A percentile compares a stretch with the other conserved stretches of the same genome.
Conservation (phyloP, 2,797 vertebrate species). For the Poecilia wingei region DNA sequence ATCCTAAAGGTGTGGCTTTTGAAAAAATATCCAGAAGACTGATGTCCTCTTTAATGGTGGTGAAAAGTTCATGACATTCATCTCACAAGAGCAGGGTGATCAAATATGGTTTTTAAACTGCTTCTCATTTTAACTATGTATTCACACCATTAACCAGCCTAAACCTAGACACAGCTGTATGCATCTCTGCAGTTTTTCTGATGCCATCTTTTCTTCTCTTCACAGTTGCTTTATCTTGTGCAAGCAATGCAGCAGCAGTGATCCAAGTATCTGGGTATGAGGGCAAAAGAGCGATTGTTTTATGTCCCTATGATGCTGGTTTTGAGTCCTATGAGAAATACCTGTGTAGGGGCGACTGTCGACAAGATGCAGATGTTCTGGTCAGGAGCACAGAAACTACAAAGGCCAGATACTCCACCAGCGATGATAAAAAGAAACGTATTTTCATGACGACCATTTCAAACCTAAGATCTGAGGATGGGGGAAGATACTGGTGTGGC, state of each 20-base stretch:
- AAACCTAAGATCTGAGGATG: slow-evolving; percentile 33
- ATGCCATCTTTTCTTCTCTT: background rate
- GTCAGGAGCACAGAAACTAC: slow-evolving; percentile 13
- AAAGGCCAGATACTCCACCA: slow-evolving; percentile 3
- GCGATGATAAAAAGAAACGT: background rate
- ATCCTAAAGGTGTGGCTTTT: too few species aligned
- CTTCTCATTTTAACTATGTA: background rate
- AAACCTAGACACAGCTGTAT: background rate
- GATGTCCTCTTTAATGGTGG: background rate
- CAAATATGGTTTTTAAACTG: background rate
- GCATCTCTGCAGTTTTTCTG: background rate
- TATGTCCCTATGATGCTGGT: background rate
- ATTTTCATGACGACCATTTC: slow-evolving; percentile 45
- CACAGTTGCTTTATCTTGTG: slow-evolving; percentile 28
- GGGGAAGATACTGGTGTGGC: slow-evolving; percentile 31
- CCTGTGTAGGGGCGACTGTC: slow-evolving; percentile 55
- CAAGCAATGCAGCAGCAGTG: background rate
- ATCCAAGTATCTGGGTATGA: slow-evolving; percentile 41
- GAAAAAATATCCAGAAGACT: too few species aligned
- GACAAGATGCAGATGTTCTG: slow-evolving; percentile 7
- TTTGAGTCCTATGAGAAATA: slow-evolving; percentile 61
- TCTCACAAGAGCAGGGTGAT: background rate
- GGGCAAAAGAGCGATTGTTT: slow-evolving; percentile 13
- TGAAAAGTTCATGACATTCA: background rate
- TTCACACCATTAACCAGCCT: background rate